Percentiles rank a stretch among this genome's conserved stretches.
Evolutionary conservation across 2,797 vertebrate species (phyloP).

Genomic region (Takifugu rubripes): DNA sequence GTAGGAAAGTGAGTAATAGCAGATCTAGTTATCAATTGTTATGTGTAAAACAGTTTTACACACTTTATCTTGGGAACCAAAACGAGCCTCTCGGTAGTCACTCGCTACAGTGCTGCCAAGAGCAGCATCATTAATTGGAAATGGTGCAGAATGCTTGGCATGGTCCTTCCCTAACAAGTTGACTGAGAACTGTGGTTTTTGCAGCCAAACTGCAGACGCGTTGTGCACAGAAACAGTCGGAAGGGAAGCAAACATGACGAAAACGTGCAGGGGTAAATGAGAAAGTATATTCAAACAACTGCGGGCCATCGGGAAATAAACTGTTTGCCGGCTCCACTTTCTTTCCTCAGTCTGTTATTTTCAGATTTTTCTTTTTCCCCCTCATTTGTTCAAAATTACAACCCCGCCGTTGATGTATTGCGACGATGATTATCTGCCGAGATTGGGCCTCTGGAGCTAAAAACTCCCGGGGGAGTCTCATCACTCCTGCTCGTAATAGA

Average conservation of each 20-base stretch:
- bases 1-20: slow-evolving; percentile 65
- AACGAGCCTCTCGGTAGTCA: slow-evolving; percentile 69
- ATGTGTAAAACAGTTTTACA: slow-evolving; percentile 46
- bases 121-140: slow-evolving; percentile 74
- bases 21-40: slow-evolving; percentile 65
- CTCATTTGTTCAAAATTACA: slow-evolving; percentile 58
- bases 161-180: slow-evolving; percentile 64
- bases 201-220: slow-evolving; percentile 55
- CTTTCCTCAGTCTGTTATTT: slow-evolving; percentile 7
- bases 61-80: slow-evolving; percentile 70
- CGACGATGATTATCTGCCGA: slow-evolving; percentile 70
- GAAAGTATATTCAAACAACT: slow-evolving; percentile 5
- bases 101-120: slow-evolving; percentile 69
- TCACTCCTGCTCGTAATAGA: slow-evolving; percentile 64
- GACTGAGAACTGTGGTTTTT: slow-evolving; percentile 52
- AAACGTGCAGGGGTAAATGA: slow-evolving; percentile 27
- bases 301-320: too few relatives aligned
- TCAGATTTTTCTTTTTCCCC: slow-evolving; percentile 5
- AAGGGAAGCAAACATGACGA: slow-evolving; percentile 39
- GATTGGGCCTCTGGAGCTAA: slow-evolving; percentile 64
- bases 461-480: slow-evolving; percentile 64
- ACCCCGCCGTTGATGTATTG: slow-evolving; percentile 59
- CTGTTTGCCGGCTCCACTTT: slow-evolving; percentile 11
- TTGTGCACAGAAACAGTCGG: slow-evolving; percentile 45
- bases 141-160: slow-evolving; percentile 70